These are phyloP conservation scores for Zoanthus sansibaricus DNA, from an alignment of 92 coral and sea anemone species.

Conservation along the genomic window DNA sequence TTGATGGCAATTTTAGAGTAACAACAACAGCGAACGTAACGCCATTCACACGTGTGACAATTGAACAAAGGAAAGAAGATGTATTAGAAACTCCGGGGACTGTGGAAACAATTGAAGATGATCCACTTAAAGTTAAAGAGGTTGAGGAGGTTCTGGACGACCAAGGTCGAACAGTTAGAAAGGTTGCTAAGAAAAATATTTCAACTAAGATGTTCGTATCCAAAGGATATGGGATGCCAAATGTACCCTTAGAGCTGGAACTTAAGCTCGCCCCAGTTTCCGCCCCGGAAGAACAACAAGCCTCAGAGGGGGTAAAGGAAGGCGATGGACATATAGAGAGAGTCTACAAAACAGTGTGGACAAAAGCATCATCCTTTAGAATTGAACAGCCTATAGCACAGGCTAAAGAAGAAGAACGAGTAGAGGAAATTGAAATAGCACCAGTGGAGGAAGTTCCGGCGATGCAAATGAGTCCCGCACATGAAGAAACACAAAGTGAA, in stretches of 20 bases:
- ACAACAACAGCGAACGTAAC: slow-evolving; percentile 16
- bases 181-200: slow-evolving; percentile 8
- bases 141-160: no score
- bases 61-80: slow-evolving; percentile 24
- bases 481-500: slow-evolving; percentile 37
- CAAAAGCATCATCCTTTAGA: slow-evolving; percentile 10
- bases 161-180: slow-evolving; percentile 23
- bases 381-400: slow-evolving; percentile 4
- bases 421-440: slow-evolving; percentile 22
- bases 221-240: not conserved
- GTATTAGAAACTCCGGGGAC: not conserved
- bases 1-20: slow-evolving; percentile 10
- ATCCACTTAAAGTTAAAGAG: no score
- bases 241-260: slow-evolving; percentile 42
- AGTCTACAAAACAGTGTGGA: slow-evolving; percentile 35
- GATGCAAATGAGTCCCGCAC: slow-evolving; percentile 21
- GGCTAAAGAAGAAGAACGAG: not conserved
- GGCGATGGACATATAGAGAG: slow-evolving; percentile 16
- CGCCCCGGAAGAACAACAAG: not conserved
- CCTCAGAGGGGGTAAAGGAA: slow-evolving; percentile 1
- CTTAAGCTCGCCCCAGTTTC: slow-evolving; percentile 22
- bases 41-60: slow-evolving; percentile 43
- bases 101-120: slow-evolving; percentile 10
- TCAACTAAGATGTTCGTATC: slow-evolving; percentile 28
- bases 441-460: slow-evolving; percentile 26